Percentiles rank a stretch among this genome's conserved stretches.
These are phyloP conservation scores for Peromyscus maniculatus DNA, from an alignment of 2,113 vertebrate species.

Conservation along the genomic window DNA sequence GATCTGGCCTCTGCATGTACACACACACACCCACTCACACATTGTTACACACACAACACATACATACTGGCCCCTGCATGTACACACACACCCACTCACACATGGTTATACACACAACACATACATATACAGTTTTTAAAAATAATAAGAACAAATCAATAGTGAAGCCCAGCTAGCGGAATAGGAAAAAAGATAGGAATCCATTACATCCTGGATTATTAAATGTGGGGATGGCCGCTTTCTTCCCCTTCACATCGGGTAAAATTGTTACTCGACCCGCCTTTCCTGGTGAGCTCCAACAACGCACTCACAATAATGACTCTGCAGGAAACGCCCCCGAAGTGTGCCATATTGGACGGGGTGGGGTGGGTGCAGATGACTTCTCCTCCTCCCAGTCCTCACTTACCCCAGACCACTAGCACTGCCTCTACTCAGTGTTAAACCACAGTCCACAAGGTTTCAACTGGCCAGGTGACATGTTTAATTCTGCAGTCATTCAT, in stretches of 20 bases:
- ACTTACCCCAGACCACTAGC: background rate
- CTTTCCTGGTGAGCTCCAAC: background rate
- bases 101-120: too few relatives aligned
- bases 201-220: slow-evolving; percentile 29
- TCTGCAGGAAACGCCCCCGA: slow-evolving; percentile 44
- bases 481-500: slow-evolving; percentile 70
- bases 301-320: slow-evolving; percentile 5
- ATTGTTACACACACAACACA: background rate
- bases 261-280: slow-evolving; percentile 44
- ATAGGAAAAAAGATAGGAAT: background rate
- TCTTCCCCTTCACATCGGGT: background rate
- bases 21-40: background rate
- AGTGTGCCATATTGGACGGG: background rate
- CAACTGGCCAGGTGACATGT: slow-evolving; percentile 65
- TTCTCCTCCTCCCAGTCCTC: slow-evolving; percentile 25
- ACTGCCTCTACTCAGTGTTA: slow-evolving; percentile 61
- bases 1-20: background rate
- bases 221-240: slow-evolving; percentile 13
- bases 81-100: background rate
- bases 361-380: background rate
- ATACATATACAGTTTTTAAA: background rate
- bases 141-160: too few relatives aligned
- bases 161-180: background rate
- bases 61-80: background rate
- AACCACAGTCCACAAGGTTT: slow-evolving; percentile 70